Conservation (phyloP, 2,797 vertebrate species). For the Myoxocephalus aenaeus region DNA sequence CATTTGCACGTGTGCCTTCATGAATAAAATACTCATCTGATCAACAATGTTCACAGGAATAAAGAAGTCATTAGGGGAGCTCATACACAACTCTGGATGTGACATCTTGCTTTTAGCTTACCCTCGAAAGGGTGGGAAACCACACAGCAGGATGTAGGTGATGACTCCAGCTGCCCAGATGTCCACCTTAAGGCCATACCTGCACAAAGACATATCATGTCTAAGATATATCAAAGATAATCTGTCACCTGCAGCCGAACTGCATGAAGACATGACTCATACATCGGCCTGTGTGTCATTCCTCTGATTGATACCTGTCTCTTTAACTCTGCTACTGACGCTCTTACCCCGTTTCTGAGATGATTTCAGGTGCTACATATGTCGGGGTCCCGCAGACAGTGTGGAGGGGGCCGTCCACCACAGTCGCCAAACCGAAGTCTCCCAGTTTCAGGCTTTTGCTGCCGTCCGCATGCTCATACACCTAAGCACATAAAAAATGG, state of each 20-base stretch:
- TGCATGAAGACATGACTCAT: background rate
- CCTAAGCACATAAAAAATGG: constrained; percentile 77
- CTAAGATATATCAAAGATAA: background rate
- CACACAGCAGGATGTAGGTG: constrained; percentile 97
- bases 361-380: constrained; percentile 99
- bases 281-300: background rate
- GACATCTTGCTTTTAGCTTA: constrained; percentile 69
- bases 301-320: too few species aligned
- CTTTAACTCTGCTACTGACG: background rate
- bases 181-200: constrained; percentile 98
- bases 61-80: constrained; percentile 31
- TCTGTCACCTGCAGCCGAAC: background rate
- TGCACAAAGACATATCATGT: constrained; percentile 57
- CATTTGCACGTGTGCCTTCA: background rate
- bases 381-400: constrained; percentile 98
- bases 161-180: constrained; percentile 99
- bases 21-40: background rate
- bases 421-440: constrained; percentile 96
- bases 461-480: constrained; percentile 97
- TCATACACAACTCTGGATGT: background rate
- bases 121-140: constrained; percentile 97
- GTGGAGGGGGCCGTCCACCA: constrained; percentile 95
- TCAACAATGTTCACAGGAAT: background rate
- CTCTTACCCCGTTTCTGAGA: constrained; percentile 95
- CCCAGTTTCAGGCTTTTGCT: constrained; percentile 97